A percentile compares a stretch with the other conserved stretches of the same genome.
These are phyloP conservation scores for Calosoma granatense DNA, from an alignment of 1,140 invertebrate species.

Conservation along the genomic window DNA sequence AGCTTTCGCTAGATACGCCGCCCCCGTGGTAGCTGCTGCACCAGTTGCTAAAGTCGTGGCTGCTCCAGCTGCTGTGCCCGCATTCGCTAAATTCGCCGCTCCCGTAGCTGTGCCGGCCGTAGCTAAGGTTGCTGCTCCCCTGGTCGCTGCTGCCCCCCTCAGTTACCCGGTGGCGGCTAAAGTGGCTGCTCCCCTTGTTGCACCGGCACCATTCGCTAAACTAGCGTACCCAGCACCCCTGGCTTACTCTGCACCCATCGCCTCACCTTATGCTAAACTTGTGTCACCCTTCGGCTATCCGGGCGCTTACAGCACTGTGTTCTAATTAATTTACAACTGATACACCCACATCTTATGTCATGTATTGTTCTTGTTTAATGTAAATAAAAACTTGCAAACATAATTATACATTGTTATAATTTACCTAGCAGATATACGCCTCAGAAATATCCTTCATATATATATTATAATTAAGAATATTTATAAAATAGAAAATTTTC, in stretches of 20 bases:
- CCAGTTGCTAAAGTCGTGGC: constrained; percentile 24
- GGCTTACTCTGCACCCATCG: background rate
- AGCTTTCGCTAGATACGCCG: constrained; percentile 2
- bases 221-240: constrained; percentile 14
- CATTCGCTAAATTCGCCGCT: constrained; percentile 7
- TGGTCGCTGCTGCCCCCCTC: constrained; percentile 7
- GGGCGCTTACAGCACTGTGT: background rate
- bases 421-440: too few species aligned
- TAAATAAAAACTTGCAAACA: too few species aligned
- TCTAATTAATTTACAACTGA: background rate
- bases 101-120: constrained; percentile 12
- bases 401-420: too few species aligned
- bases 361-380: too few species aligned
- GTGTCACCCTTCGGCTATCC: background rate
- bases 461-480: too few species aligned
- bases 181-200: background rate
- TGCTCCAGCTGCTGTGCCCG: background rate
- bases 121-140: constrained; percentile 10
- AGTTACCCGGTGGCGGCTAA: constrained; percentile 12
- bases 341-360: too few species aligned
- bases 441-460: too few species aligned
- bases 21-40: constrained; percentile 25
- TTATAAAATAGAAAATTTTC: too few species aligned
- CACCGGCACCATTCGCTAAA: background rate
- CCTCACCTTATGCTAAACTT: background rate